Conservation (phyloP, 2,113 vertebrate species). For the Dolichotis patagonum region DNA sequence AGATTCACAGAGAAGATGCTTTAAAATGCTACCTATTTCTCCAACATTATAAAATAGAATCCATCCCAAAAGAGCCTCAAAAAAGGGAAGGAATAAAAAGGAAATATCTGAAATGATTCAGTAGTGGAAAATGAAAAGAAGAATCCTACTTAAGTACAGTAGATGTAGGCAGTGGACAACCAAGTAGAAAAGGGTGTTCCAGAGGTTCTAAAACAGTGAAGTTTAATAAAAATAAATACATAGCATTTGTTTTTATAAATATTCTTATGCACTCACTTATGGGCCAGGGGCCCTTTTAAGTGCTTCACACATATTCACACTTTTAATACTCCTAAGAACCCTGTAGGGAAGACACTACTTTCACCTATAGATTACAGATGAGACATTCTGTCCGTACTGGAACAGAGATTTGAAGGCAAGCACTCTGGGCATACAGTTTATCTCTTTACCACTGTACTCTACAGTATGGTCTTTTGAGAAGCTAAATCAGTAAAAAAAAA, state of each 20-base stretch:
- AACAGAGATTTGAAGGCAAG: constrained; percentile 35
- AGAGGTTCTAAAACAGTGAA: constrained; percentile 16
- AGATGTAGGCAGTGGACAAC: neutral
- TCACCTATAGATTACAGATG: neutral
- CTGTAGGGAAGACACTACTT: neutral
- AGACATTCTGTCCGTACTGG: neutral
- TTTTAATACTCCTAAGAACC: constrained; percentile 10
- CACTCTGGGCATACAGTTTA: neutral
- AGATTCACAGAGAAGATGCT: neutral
- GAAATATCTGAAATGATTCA: constrained; percentile 23
- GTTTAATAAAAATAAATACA: constrained; percentile 20
- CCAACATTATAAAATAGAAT: constrained; percentile 35
- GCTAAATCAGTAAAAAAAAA: constrained; percentile 37
- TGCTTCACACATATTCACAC: neutral
- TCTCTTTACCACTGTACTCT: neutral
- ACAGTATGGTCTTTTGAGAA: constrained; percentile 1
- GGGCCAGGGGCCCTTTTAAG: neutral
- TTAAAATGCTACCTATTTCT: constrained; percentile 33
- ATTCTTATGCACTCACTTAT: neutral
- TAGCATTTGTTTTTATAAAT: neutral
- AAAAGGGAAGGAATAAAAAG: constrained; percentile 20
- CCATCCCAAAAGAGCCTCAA: neutral
- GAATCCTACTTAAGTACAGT: constrained; percentile 12
- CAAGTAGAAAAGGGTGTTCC: constrained; percentile 10
- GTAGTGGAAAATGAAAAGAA: constrained; percentile 7